Percentiles rank a stretch among this genome's conserved stretches.
Conservation (phyloP, 1,140 invertebrate species). For the Dreissena rostriformis region DNA sequence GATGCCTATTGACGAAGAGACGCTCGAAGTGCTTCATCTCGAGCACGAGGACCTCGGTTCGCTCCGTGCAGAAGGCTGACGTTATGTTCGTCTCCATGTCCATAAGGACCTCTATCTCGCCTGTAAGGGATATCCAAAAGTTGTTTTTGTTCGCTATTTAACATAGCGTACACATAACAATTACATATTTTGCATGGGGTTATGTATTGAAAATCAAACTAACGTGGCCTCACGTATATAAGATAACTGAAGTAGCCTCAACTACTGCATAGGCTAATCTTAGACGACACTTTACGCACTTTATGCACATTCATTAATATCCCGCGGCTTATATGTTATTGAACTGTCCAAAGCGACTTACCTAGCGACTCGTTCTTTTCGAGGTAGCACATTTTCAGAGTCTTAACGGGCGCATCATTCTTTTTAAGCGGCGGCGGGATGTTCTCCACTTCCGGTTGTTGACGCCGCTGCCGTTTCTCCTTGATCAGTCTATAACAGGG, state of each 20-base stretch:
- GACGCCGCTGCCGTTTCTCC: slow-evolving; percentile 31
- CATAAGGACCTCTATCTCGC: slow-evolving; percentile 77
- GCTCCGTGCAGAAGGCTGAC: slow-evolving; percentile 78
- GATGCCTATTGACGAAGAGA: slow-evolving; percentile 75
- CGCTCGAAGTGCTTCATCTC: slow-evolving; percentile 80
- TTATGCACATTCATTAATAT: too few relatives aligned
- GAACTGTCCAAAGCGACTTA: slow-evolving; percentile 45
- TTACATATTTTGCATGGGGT: too few relatives aligned
- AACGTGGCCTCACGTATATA: too few relatives aligned
- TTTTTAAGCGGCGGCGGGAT: slow-evolving; percentile 52
- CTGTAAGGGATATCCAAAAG: slow-evolving; percentile 55
- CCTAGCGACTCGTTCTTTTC: slow-evolving; percentile 76
- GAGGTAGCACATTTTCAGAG: slow-evolving; percentile 71
- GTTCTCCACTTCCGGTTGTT: slow-evolving; percentile 6
- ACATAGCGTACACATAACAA: too few relatives aligned
- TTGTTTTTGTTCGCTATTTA: too few relatives aligned
- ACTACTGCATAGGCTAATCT: too few relatives aligned
- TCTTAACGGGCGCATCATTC: slow-evolving; percentile 64
- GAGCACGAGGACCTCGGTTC: slow-evolving; percentile 77
- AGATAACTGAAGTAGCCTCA: too few relatives aligned
- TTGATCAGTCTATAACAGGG: slow-evolving; percentile 33
- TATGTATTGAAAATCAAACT: too few relatives aligned
- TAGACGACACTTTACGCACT: too few relatives aligned
- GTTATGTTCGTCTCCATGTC: slow-evolving; percentile 78
- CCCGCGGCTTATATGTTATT: too few relatives aligned